These are phyloP conservation scores for Poecilia wingei DNA, from an alignment of 2,797 vertebrate genomes.

Conservation along the genomic window DNA sequence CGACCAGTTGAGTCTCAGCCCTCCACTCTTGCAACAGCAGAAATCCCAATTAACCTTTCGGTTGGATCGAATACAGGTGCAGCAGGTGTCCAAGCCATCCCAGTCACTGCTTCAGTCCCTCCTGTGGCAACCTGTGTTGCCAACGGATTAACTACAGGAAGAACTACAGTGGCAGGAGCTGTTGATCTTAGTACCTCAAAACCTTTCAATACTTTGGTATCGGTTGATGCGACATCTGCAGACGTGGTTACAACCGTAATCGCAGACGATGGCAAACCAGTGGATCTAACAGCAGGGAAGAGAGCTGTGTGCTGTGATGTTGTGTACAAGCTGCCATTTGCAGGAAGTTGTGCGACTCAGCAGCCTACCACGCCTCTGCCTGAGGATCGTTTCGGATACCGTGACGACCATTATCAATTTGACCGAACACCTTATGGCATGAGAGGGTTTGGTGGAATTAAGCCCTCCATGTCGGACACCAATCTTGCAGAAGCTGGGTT, in stretches of 20 bases:
- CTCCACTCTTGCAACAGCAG: conserved; percentile 74
- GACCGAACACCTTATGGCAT: conserved; percentile 87
- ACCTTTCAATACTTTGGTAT: conserved; percentile 89
- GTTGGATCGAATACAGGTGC: conserved; percentile 79
- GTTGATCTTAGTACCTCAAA: conserved; percentile 96
- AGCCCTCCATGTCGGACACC: conserved; percentile 98
- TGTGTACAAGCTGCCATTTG: conserved; percentile 96
- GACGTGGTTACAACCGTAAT: conserved; percentile 88
- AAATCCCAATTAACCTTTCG: conserved; percentile 95
- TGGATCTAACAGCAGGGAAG: conserved; percentile 94
- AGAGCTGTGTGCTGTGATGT: conserved; percentile 95
- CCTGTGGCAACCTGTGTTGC: conserved; percentile 81
- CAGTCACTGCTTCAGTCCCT: conserved; percentile 83
- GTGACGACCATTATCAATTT: conserved; percentile 97
- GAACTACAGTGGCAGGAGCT: conserved; percentile 81
- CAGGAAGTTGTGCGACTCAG: conserved; percentile 89
- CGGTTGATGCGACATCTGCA: conserved; percentile 85
- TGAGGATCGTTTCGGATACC: conserved; percentile 97
- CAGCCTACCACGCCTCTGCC: conserved; percentile 90
- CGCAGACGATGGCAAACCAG: conserved; percentile 92
- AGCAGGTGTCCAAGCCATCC: conserved; percentile 76
- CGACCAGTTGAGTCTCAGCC: conserved; percentile 81
- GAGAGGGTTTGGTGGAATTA: conserved; percentile 92
- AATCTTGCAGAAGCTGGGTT: conserved; percentile 96
- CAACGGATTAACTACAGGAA: conserved; percentile 84